Percentiles rank a stretch among this genome's conserved stretches.
Evolutionary conservation across 2,888 invertebrate genomes (phyloP).

Genomic region (Dendrolimus houi): DNA sequence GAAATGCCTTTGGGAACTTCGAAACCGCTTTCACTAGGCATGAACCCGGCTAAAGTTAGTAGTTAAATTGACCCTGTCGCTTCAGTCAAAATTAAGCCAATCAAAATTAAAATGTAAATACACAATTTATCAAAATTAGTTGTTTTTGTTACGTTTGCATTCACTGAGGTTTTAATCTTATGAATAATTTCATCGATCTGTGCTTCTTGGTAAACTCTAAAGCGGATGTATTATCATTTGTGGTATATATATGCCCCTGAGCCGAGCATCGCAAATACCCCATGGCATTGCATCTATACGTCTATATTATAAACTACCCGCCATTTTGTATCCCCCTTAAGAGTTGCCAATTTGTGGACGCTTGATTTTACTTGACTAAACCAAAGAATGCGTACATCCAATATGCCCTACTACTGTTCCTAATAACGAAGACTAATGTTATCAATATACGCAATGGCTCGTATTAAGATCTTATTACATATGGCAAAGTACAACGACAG

Average conservation of each 20-base stretch:
- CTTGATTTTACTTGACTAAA: no score
- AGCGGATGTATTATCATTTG: conserved; percentile 66
- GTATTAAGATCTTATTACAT: no score
- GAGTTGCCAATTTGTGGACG: conserved; percentile 28
- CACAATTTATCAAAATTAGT: conserved; percentile 15
- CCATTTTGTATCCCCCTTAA: conserved; percentile 27
- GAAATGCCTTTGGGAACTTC: conserved; percentile 24
- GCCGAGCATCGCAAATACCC: conserved; percentile 55
- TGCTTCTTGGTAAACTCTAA: conserved; percentile 76
- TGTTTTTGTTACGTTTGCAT: conserved; percentile 49
- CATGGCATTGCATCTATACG: conserved; percentile 59
- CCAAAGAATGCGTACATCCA: no score
- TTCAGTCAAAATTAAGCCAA: conserved; percentile 17
- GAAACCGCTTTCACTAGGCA: conserved; percentile 55
- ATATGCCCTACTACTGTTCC: no score
- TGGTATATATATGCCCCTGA: conserved; percentile 56
- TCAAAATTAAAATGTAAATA: conserved; percentile 10
- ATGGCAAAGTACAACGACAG: no score
- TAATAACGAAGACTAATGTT: no score
- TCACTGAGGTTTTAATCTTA: conserved; percentile 27
- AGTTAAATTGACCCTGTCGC: conserved; percentile 36
- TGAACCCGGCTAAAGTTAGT: conserved; percentile 49
- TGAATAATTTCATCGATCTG: conserved; percentile 50
- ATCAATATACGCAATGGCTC: no score
- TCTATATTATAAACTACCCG: conserved; percentile 26